Base-by-base conservation (phyloP, 2,888 invertebrate species). In the Mechanitis messenoides region DNA sequence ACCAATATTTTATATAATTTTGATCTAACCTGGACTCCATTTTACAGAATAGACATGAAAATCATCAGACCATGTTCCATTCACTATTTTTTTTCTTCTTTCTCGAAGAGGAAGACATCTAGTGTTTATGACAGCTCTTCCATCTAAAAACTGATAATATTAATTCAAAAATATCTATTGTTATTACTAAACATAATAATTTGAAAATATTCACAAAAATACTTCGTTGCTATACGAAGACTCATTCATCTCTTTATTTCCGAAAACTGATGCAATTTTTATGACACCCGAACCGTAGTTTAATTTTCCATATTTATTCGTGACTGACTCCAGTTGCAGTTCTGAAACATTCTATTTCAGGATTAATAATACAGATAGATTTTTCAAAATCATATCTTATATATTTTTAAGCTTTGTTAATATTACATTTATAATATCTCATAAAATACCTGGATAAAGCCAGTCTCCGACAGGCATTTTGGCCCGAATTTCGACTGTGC, bases 381-480 rank as follows among this genome's bases (percentile, higher is more conserved):
- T 33, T 42, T 38, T 20, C 20, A 20, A 20, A 20, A 20, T 20
- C 20, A 42, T 42, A 9, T 42, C 1, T 1, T 45, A 42, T 42
- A 9, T 3, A 9, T 42, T 9, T 42, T 42, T 9, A 42, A 42
- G 11, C 42, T 42, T 42, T 4, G 4, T 35, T n/a, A 45, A 42
- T 42, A 3, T 9, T 0, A 11, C 2, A 42, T 11, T 3, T 9
- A 42, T 9, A 42, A 7, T n/a, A 42, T 38, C 11, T 53, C 7
- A 56, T 33, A 42, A 58, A 1, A 50, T 55, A 81, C 84, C 84
- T 72, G 94, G 82, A 68, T 89, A 91, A 0, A 94, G 68, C 85
- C 95, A 95, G 75, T 95, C 94, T 0, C 95, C 95, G 65, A 88
- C 87, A 0, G 95, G 95, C 42, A 95, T 73, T 76, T 93, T 94